Percentiles rank a stretch among this genome's conserved stretches.
Evolutionary conservation across 2,888 invertebrate genomes (phyloP).

Genomic region (Leptopilina myrica): DNA sequence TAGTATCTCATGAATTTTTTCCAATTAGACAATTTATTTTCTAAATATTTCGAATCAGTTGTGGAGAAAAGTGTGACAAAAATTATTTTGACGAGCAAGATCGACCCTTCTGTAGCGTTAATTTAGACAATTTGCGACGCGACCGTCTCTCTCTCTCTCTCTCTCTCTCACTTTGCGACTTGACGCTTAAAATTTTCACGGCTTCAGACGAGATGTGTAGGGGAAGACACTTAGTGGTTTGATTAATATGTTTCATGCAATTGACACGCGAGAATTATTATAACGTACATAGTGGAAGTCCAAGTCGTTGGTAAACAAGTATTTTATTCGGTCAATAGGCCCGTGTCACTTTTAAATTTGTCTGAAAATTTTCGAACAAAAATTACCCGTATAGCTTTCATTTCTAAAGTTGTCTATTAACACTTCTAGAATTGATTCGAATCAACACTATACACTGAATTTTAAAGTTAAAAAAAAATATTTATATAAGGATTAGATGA

Average conservation of each 20-base stretch:
- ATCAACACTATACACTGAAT: too few species aligned
- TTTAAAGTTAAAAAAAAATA: too few species aligned
- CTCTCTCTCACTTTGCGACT: constrained; percentile 13
- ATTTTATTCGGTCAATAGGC: constrained; percentile 5
- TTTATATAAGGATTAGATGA: too few species aligned
- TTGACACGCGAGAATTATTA: constrained; percentile 24
- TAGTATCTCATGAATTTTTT: not conserved
- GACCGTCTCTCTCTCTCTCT: constrained; percentile 53
- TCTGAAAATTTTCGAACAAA: not conserved
- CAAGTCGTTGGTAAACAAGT: not conserved
- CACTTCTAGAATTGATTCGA: too few species aligned
- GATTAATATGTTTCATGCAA: constrained; percentile 34
- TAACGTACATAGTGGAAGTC: not conserved
- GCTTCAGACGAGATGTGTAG: not conserved
- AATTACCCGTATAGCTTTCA: not conserved
- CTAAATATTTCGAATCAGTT: not conserved
- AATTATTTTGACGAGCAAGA: constrained; percentile 60
- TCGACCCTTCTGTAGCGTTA: constrained; percentile 69
- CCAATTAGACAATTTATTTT: not conserved
- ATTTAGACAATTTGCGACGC: constrained; percentile 72
- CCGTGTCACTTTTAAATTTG: not conserved
- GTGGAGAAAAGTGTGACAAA: constrained; percentile 50
- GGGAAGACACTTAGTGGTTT: not conserved
- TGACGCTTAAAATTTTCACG: constrained; percentile 33
- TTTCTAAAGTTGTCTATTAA: not conserved